These are phyloP conservation scores for Leucophenga maculata DNA, from an alignment of 2,888 invertebrate genomes.

Conservation along the genomic window DNA sequence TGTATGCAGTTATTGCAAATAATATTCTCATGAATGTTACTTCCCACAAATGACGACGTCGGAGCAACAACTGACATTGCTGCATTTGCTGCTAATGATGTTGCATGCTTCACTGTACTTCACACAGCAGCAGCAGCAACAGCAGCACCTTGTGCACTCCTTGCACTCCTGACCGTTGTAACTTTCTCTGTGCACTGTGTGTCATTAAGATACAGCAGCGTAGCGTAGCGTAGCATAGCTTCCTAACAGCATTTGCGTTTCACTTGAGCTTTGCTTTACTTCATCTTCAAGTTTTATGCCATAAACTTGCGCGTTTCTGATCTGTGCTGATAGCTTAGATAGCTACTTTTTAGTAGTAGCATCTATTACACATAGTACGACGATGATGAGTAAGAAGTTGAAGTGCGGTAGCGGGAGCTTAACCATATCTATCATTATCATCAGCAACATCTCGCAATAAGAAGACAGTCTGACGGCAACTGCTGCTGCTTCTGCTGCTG, in stretches of 20 bases:
- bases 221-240: slow-evolving; percentile 36
- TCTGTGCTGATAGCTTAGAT: slow-evolving; percentile 39
- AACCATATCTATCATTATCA: slow-evolving; percentile 65
- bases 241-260: slow-evolving; percentile 54
- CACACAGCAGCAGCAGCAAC: slow-evolving; percentile 34
- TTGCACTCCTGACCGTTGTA: slow-evolving; percentile 2
- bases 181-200: slow-evolving; percentile 19
- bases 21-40: slow-evolving; percentile 55
- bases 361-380: slow-evolving; percentile 56
- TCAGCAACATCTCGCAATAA: slow-evolving; percentile 38
- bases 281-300: neutral
- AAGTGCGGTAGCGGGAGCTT: slow-evolving; percentile 36
- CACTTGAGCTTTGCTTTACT: slow-evolving; percentile 47
- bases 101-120: slow-evolving; percentile 21
- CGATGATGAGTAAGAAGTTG: too few species aligned
- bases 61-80: neutral
- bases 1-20: slow-evolving; percentile 64
- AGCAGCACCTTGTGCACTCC: slow-evolving; percentile 21
- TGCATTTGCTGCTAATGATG: slow-evolving; percentile 18
- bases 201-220: slow-evolving; percentile 57
- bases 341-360: slow-evolving; percentile 62
- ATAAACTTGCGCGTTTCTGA: slow-evolving; percentile 16
- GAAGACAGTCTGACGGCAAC: slow-evolving; percentile 28
- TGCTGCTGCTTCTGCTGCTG: neutral
- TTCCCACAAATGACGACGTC: slow-evolving; percentile 50